Percentiles rank a stretch among this genome's conserved stretches.
Conservation (phyloP, 2,113 vertebrate genomes). For the Calonectris borealis region DNA sequence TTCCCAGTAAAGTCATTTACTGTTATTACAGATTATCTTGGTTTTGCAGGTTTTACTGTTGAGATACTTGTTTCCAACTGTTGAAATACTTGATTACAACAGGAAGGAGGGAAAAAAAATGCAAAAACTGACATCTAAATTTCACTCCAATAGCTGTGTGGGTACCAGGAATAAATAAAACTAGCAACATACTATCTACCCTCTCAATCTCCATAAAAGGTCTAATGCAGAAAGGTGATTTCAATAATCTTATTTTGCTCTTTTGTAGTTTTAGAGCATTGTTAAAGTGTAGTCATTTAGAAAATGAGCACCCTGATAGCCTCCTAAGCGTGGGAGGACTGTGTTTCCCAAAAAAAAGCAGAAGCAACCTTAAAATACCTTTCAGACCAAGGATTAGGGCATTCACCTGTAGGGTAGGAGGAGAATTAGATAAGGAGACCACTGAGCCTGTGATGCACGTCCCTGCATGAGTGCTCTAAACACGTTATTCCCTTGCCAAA, state of each 20-base stretch:
- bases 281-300: background rate
- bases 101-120: background rate
- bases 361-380: background rate
- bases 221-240: background rate
- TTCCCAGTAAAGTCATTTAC: background rate
- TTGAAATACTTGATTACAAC: background rate
- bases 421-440: background rate
- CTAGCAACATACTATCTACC: background rate
- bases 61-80: background rate
- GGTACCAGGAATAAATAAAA: background rate
- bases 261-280: background rate
- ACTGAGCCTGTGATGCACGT: rapidly evolving
- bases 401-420: background rate
- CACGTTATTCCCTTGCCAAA: background rate
- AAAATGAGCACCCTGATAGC: background rate
- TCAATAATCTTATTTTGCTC: background rate
- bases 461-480: background rate
- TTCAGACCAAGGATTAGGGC: background rate
- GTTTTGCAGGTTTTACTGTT: background rate
- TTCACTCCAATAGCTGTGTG: background rate
- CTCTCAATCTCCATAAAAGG: background rate
- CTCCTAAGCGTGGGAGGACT: background rate
- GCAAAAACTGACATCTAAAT: background rate
- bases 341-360: background rate
- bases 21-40: background rate